These are phyloP conservation scores for Archivesica marissinica DNA, from an alignment of 1,140 invertebrate genomes.

Conservation along the genomic window DNA sequence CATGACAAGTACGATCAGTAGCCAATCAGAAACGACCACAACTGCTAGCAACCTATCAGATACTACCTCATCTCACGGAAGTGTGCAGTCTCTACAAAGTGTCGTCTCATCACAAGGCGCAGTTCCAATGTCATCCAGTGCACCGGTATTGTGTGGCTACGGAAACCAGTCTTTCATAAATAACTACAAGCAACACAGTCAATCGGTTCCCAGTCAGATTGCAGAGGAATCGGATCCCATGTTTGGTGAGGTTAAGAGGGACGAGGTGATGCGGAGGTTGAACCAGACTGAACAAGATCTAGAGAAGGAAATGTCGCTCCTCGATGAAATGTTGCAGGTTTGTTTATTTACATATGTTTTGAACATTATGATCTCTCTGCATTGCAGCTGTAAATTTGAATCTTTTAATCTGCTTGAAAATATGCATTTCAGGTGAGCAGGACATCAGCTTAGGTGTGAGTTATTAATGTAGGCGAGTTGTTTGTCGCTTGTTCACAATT, in stretches of 20 bases:
- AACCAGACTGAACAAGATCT: slow-evolving; percentile 74
- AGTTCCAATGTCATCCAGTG: slow-evolving; percentile 69
- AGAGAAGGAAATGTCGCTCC: slow-evolving; percentile 76
- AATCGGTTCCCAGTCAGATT: slow-evolving; percentile 66
- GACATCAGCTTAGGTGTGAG: no score
- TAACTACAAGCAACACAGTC: slow-evolving; percentile 30
- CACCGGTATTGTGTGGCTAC: slow-evolving; percentile 66
- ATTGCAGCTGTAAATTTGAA: no score
- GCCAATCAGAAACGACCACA: slow-evolving; percentile 49
- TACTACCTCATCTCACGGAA: slow-evolving; percentile 52
- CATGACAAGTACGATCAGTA: slow-evolving; percentile 26
- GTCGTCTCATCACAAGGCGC: slow-evolving; percentile 8
- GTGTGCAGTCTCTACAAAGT: slow-evolving; percentile 43
- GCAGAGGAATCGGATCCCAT: slow-evolving; percentile 56
- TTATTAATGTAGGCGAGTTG: no score
- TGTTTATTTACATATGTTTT: no score
- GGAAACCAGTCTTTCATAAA: slow-evolving; percentile 43
- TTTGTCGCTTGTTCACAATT: no score
- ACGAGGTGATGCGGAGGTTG: slow-evolving; percentile 71
- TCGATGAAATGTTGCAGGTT: slow-evolving; percentile 80
- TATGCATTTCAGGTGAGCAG: no score
- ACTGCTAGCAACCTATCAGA: slow-evolving; percentile 41
- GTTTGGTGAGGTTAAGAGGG: slow-evolving; percentile 37
- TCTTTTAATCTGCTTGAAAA: no score
- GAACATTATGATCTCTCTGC: no score